Conservation (phyloP, 2,888 invertebrate genomes). For the Tigriopus californicus region DNA sequence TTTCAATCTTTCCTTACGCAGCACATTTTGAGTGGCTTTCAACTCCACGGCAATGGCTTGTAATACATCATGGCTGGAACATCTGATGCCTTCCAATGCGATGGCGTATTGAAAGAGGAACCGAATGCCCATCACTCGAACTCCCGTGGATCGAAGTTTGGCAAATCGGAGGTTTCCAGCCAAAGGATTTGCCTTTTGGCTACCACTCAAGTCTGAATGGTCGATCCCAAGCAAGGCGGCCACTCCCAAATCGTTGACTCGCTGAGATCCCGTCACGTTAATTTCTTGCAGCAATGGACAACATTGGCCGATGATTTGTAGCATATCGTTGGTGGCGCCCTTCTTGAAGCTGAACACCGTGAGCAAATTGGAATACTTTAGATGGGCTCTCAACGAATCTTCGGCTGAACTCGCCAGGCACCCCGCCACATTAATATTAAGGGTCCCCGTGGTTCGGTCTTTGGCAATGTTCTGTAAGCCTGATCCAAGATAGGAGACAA, state of each 20-base stretch:
- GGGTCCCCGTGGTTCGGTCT: no score
- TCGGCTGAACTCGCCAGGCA: no score
- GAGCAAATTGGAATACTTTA: no score
- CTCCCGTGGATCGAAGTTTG: background rate
- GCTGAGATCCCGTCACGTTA: background rate
- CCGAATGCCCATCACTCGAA: background rate
- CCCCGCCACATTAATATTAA: no score
- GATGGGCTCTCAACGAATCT: no score
- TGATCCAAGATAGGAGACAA: no score
- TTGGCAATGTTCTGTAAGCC: no score
- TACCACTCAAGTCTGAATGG: background rate
- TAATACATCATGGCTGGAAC: background rate
- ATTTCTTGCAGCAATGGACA: background rate
- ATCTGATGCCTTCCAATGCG: background rate
- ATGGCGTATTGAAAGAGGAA: background rate
- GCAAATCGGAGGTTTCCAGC: background rate
- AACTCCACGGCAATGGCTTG: background rate
- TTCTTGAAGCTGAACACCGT: no score
- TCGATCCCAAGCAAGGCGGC: background rate
- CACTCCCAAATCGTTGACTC: background rate
- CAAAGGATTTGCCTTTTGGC: background rate
- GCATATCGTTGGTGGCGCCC: no score
- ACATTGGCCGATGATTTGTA: no score
- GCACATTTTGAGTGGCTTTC: background rate
- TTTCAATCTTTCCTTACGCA: background rate